Evolutionary conservation across 2,797 vertebrate genomes (phyloP).

Genomic region (Rallus crepitans): DNA sequence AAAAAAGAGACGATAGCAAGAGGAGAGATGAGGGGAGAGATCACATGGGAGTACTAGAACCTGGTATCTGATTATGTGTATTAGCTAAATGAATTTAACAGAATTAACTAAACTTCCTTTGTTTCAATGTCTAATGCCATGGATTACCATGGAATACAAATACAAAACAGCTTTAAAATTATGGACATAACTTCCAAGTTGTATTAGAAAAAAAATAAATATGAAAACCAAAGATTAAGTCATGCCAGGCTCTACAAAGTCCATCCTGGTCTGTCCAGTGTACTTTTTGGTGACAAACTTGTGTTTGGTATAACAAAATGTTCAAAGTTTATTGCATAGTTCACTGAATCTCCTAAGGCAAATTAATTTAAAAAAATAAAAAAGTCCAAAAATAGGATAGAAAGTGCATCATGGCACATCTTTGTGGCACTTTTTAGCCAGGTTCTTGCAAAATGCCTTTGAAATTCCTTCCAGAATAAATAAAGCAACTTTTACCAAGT

Average conservation of each 20-base stretch:
- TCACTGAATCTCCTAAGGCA: not conserved
- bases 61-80: not conserved
- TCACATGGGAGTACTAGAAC: not conserved
- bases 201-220: not conserved
- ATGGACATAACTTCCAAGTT: not conserved
- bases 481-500: not conserved
- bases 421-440: not conserved
- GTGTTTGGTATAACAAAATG: not conserved
- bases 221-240: not conserved
- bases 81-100: not conserved
- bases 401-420: not conserved
- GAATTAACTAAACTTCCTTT: not conserved
- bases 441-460: not conserved
- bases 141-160: not conserved
- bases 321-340: not conserved
- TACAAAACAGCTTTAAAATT: not conserved
- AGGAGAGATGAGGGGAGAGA: not conserved
- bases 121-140: not conserved
- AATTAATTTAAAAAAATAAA: not conserved
- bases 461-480: not conserved
- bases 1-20: not conserved
- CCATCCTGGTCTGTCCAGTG: not conserved
- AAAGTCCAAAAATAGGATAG: not conserved
- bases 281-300: not conserved
- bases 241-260: not conserved